Evolutionary conservation across 2,888 invertebrate species (phyloP), one percentile per base, ranked within the genome.

Genomic region (Eupithecia insigniata): DNA sequence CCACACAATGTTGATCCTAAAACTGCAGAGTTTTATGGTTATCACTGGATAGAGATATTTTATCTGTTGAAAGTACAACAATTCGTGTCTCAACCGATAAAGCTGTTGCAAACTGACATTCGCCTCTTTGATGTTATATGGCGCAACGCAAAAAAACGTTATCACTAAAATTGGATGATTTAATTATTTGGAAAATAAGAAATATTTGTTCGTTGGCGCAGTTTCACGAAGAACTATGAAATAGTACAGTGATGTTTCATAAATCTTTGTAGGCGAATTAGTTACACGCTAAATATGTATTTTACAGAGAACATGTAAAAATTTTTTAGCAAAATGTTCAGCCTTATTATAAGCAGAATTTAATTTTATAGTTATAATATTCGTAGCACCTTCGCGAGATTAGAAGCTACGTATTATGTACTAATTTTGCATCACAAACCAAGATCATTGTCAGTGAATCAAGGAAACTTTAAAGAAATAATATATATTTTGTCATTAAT

Each of bases 401-500:
- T 64, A 68, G 55, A 55, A 67, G 69, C 72, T 72, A 69, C 51
- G 61, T 69, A 39, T 34, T 36, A 67, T 28, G 64, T 64, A 26
- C 64, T 36, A 64, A 64, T 64, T 64, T 64, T 64, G 36, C 64
- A 55, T 67, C 67, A 67, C 36, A 39, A 36, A 34, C 39, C 36
- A 65, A 64, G 26, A 70, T 64, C 51, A 55, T 62, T 72, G 51
- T 70, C 65, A 14, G 16, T 66, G 34, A 36, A 64, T 64, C 64
- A 64, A 64, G 64, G 12, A 39, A 39, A 36, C n/a, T 22, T 62
- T 34, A n/a, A 66, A 75, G 72, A 76, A 72, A 76, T 22, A 55
- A 78, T 32, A 79, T 77, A 76, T 77, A 74, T 76, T 78, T 77
- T 74, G 71, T 65, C 66, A 70, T 67, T 66, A 30, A 65, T 65